Base-by-base conservation (phyloP, 2,113 vertebrate genomes). In the Ardeotis arabs region DNA sequence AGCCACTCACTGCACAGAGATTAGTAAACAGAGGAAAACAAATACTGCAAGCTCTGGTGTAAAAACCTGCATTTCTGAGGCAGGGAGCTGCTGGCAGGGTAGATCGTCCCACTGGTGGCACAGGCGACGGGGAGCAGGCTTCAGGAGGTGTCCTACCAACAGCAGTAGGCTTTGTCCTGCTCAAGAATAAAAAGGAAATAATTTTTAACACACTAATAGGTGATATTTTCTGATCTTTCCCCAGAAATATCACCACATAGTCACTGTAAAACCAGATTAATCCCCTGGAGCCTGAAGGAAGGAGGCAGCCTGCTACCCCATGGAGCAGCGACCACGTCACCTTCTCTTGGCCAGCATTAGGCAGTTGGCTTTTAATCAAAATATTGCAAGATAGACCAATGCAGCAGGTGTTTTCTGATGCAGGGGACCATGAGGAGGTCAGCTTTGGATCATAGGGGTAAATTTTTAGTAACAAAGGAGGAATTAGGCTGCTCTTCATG, bases 291-390 rank as follows among this genome's bases (percentile, higher is more conserved):
- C n/a, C 47, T 5, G 6, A 39, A n/a, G 64, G 49, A 44, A 70
- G 52, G 60, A 52, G 35, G 33, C 33, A 66, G 7, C 52, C 33
- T 68, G n/a, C 9, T 56, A 56, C 49, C 10, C 23, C 39, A 78
- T 1, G 3, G 44, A 52, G 44, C 44, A 56, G 35, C 3, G 0
- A 41, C 64, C 2, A 0, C 6, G 0, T 31, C 1, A 1, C 21
- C 27, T 70, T 84, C 41, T 49, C 62, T 55, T 0, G 0, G 29
- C 28, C 60, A 62, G 83, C n/a, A 8, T 68, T 49, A 41, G 2
- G 7, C 22, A 33, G 31, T 11, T 44, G 24, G 24, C 18, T 45
- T 85, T 93, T 45, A 25, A n/a, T 29, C 24, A 49, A 73, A 87
- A 55, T n/a, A 50, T 14, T 50, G 64, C 52, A 24, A 53, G 52